Conservation (phyloP, 2,888 invertebrate species). For the Odontocerum albicorne region DNA sequence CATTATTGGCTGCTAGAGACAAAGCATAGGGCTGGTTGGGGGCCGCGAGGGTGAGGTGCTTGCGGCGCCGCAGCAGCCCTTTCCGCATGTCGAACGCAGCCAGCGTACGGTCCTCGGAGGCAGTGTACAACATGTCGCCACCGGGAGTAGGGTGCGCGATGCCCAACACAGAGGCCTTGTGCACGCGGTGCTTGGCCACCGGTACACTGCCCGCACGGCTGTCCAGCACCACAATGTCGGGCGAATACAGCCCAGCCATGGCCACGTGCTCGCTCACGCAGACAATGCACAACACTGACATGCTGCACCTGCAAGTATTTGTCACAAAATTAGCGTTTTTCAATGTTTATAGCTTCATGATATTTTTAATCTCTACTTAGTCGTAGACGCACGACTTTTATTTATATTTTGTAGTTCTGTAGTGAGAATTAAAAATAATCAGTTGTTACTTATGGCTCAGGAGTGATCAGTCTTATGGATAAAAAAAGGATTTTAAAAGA, state of each 20-base stretch:
- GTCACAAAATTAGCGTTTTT: too few relatives aligned
- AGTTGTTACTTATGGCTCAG: too few relatives aligned
- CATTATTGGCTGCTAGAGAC: conserved; percentile 25
- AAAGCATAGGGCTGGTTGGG: conserved; percentile 45
- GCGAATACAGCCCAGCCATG: conserved; percentile 59
- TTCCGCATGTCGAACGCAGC: conserved; percentile 60
- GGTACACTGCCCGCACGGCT: conserved; percentile 48
- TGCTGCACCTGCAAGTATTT: conserved; percentile 50
- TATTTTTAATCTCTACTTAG: too few relatives aligned
- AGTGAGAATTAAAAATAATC: too few relatives aligned
- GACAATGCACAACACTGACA: conserved; percentile 57
- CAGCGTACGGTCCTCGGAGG: conserved; percentile 61
- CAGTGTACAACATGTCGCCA: conserved; percentile 56
- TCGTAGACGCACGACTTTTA: too few relatives aligned
- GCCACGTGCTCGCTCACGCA: conserved; percentile 50
- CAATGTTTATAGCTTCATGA: too few relatives aligned
- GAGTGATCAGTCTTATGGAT: too few relatives aligned
- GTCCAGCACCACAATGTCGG: conserved; percentile 58
- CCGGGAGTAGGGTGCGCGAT: conserved; percentile 41
- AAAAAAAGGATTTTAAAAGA: too few relatives aligned
- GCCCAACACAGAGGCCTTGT: conserved; percentile 56
- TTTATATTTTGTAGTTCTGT: too few relatives aligned
- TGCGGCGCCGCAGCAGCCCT: conserved; percentile 48
- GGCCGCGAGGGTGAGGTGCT: conserved; percentile 49
- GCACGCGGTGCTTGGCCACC: conserved; percentile 52